Evolutionary conservation across 2,113 vertebrate genomes (phyloP).

Genomic region (Bungarus multicinctus): DNA sequence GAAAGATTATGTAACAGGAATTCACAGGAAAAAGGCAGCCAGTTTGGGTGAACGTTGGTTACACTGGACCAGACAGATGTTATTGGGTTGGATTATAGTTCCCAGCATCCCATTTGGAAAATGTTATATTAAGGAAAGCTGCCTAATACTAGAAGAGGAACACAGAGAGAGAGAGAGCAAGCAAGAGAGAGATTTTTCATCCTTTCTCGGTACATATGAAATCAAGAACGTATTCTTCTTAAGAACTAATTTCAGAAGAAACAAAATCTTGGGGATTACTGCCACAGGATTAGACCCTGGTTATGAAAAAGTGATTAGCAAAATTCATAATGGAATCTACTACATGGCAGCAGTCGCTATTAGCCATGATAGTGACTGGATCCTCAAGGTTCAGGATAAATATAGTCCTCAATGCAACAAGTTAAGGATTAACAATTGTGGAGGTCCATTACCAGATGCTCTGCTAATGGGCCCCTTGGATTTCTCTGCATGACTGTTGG

Average conservation of each 20-base stretch:
- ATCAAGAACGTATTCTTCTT: not conserved
- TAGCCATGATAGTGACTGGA: not conserved
- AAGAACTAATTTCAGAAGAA: not conserved
- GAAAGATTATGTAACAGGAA: slow-evolving; percentile 6
- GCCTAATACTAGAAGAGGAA: too few relatives aligned
- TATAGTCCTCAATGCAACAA: not conserved
- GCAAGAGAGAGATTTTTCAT: not conserved
- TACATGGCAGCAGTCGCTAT: not conserved
- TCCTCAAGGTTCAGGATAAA: not conserved
- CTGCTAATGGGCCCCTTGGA: not conserved
- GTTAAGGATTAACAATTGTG: not conserved
- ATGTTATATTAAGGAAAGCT: not conserved
- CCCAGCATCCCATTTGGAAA: too few relatives aligned
- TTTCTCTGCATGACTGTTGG: not conserved
- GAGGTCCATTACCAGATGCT: not conserved
- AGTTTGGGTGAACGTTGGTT: too few relatives aligned
- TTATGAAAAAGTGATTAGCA: not conserved
- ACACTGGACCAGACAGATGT: not conserved
- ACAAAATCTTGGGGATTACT: not conserved
- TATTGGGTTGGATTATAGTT: not conserved
- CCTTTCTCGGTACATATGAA: not conserved
- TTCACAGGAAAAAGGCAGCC: too few relatives aligned
- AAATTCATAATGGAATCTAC: not conserved
- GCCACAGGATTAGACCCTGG: not conserved
- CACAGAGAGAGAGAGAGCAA: not conserved